Evolutionary conservation across 2,113 vertebrate genomes (phyloP).

Genomic region (Xenopus tropicalis): UCB_Xtro_10.0 CM004443.2:45931501-45932000

Average conservation of each 20-base stretch:
- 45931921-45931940: slow-evolving; percentile 35
- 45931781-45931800: background rate
- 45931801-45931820: background rate
- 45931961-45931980: slow-evolving; percentile 32
- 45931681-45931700: background rate
- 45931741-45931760: slow-evolving; percentile 1
- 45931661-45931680: too few species aligned
- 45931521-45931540: too few species aligned
- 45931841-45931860: slow-evolving; percentile 12
- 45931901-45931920: slow-evolving; percentile 36
- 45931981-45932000: slow-evolving; percentile 44
- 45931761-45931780: background rate
- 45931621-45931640: too few species aligned
- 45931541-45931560: too few species aligned
- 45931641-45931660: too few species aligned
- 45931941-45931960: slow-evolving; percentile 38
- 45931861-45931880: slow-evolving; percentile 24
- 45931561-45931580: too few species aligned
- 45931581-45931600: too few species aligned
- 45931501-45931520: too few species aligned
- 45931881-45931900: slow-evolving; percentile 30
- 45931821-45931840: too few species aligned
- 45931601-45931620: too few species aligned
- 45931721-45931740: background rate
- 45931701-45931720: slow-evolving; percentile 9